Evolutionary conservation across 2,888 invertebrate genomes (phyloP).

Genomic region (Linnaemya tessellans): DNA sequence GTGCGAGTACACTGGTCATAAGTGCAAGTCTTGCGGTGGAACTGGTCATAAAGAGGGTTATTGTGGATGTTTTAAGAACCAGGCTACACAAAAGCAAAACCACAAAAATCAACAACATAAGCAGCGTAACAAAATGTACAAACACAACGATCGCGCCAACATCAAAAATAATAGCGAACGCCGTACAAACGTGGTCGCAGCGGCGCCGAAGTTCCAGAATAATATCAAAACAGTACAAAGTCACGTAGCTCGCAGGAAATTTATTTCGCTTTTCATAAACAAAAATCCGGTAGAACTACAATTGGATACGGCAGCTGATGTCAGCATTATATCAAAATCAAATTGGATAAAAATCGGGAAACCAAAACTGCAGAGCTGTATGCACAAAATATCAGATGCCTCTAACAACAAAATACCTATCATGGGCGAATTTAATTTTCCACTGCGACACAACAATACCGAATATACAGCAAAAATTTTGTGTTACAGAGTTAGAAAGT

Average conservation of each 20-base stretch:
- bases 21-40: too few species aligned
- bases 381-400: constrained; percentile 2
- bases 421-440: too few species aligned
- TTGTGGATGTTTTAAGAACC: constrained; percentile 22
- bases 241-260: background rate
- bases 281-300: too few species aligned
- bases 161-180: too few species aligned
- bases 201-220: background rate
- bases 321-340: constrained; percentile 11
- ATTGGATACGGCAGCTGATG: constrained; percentile 10
- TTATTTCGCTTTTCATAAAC: too few species aligned
- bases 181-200: background rate
- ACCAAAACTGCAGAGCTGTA: background rate
- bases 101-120: background rate
- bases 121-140: too few species aligned
- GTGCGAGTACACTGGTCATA: too few species aligned
- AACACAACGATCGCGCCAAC: too few species aligned
- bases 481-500: too few species aligned
- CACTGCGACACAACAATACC: too few species aligned
- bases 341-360: constrained; percentile 25
- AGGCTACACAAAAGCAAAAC: background rate
- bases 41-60: constrained; percentile 10
- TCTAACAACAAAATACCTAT: constrained; percentile 11
- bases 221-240: background rate
- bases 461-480: too few species aligned